These are phyloP conservation scores for Gyrodactylus salaris DNA, from an alignment of 1,140 invertebrate species.

Conservation along the genomic window DNA sequence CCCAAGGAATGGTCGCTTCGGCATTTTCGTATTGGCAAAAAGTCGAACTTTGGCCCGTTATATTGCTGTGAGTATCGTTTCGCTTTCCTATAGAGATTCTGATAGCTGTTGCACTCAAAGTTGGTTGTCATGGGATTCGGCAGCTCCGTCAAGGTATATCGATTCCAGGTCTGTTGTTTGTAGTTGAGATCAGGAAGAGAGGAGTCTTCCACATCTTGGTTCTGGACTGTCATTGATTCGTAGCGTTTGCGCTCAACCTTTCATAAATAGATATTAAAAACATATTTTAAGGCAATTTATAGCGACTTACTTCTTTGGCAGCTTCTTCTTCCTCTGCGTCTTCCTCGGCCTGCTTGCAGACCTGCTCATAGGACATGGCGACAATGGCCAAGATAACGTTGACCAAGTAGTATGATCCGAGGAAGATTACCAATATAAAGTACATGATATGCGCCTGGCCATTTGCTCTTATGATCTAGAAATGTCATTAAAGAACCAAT, in stretches of 20 bases:
- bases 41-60: not conserved
- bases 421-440: constrained; percentile 48
- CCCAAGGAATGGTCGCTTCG: not conserved
- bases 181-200: too few relatives aligned
- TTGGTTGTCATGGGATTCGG: not conserved
- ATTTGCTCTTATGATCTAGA: not conserved
- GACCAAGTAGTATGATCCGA: constrained; percentile 86
- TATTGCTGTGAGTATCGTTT: not conserved
- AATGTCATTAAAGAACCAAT: too few relatives aligned
- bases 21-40: not conserved
- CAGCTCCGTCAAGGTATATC: not conserved
- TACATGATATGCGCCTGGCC: constrained; percentile 31
- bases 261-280: not conserved
- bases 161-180: too few relatives aligned
- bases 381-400: constrained; percentile 96
- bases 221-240: not conserved
- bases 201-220: not conserved
- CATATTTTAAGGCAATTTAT: not conserved
- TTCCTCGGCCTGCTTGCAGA: constrained; percentile 74
- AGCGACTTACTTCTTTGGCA: constrained; percentile 21
- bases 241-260: not conserved
- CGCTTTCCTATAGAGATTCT: not conserved
- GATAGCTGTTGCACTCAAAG: not conserved
- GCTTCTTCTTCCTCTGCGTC: constrained; percentile 33
- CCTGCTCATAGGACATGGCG: constrained; percentile 72